Conservation (phyloP, 2,797 vertebrate genomes). For the Emydoidea blandingii region DNA sequence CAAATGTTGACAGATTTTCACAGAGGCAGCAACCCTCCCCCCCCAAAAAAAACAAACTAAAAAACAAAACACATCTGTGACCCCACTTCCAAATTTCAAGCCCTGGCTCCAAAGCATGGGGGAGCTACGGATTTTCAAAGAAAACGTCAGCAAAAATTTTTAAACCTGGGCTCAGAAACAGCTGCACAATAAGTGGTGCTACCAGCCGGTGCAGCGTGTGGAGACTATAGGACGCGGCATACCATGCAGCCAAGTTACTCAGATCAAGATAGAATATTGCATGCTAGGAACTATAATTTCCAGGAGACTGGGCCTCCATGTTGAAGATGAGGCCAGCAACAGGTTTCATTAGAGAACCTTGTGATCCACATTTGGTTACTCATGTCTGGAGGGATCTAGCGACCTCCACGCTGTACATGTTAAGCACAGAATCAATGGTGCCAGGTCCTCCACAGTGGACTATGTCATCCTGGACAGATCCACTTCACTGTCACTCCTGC, state of each 20-base stretch:
- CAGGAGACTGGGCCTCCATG: background rate
- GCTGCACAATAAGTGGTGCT: background rate
- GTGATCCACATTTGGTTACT: background rate
- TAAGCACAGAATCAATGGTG: background rate
- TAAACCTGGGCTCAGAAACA: background rate
- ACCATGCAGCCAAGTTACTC: background rate
- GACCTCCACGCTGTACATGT: background rate
- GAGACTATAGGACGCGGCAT: background rate
- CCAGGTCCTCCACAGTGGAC: background rate
- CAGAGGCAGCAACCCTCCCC: background rate
- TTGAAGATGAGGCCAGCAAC: background rate
- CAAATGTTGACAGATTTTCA: background rate
- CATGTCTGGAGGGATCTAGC: background rate
- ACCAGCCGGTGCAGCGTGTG: background rate
- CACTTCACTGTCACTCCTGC: background rate
- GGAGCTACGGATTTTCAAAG: background rate
- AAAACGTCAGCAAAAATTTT: background rate
- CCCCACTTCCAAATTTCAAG: background rate
- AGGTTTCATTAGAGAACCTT: background rate
- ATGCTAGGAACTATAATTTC: background rate
- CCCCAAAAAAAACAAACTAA: too few relatives aligned
- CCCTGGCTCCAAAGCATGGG: background rate
- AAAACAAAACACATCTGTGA: background rate
- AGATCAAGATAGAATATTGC: background rate
- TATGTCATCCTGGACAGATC: background rate